Conservation (phyloP, 2,113 vertebrate genomes). For the Nibea albiflora region DNA sequence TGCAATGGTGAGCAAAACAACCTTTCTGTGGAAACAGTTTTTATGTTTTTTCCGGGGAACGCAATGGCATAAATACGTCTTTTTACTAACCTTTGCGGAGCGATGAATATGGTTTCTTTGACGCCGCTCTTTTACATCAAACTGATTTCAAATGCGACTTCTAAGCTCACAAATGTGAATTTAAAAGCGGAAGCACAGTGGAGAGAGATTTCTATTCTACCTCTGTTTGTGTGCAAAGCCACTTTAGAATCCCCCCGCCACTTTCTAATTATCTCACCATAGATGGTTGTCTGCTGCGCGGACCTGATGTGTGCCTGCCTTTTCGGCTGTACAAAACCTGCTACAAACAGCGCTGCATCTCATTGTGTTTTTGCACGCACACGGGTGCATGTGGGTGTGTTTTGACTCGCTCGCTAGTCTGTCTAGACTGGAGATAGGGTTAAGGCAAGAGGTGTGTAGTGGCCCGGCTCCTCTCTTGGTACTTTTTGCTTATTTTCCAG, state of each 20-base stretch:
- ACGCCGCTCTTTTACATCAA: slow-evolving; percentile 56
- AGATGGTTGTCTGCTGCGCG: slow-evolving; percentile 60
- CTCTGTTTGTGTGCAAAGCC: slow-evolving; percentile 58
- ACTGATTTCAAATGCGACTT: slow-evolving; percentile 66
- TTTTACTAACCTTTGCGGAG: slow-evolving; percentile 63
- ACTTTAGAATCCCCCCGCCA: slow-evolving; percentile 51
- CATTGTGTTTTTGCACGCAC: slow-evolving; percentile 32
- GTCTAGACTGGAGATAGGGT: slow-evolving; percentile 62
- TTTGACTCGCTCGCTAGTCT: slow-evolving; percentile 45
- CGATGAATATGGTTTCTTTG: slow-evolving; percentile 52
- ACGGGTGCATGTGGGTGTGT: slow-evolving; percentile 40
- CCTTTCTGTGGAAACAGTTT: slow-evolving; percentile 55
- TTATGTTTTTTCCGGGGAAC: slow-evolving; percentile 47
- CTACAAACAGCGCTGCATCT: slow-evolving; percentile 46
- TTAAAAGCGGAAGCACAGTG: slow-evolving; percentile 49
- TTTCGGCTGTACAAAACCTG: slow-evolving; percentile 41
- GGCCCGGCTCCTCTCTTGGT: slow-evolving; percentile 50
- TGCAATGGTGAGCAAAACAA: slow-evolving; percentile 72
- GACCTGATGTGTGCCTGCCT: slow-evolving; percentile 54
- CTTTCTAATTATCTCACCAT: slow-evolving; percentile 76
- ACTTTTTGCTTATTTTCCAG: slow-evolving; percentile 62
- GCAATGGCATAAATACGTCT: slow-evolving; percentile 53
- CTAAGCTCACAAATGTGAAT: slow-evolving; percentile 67
- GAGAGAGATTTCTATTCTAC: slow-evolving; percentile 51
- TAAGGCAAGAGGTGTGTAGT: slow-evolving; percentile 45